Evolutionary conservation across 2,113 vertebrate genomes (phyloP), one percentile per base, ranked within the genome.

Genomic region (Bettongia penicillata): DNA sequence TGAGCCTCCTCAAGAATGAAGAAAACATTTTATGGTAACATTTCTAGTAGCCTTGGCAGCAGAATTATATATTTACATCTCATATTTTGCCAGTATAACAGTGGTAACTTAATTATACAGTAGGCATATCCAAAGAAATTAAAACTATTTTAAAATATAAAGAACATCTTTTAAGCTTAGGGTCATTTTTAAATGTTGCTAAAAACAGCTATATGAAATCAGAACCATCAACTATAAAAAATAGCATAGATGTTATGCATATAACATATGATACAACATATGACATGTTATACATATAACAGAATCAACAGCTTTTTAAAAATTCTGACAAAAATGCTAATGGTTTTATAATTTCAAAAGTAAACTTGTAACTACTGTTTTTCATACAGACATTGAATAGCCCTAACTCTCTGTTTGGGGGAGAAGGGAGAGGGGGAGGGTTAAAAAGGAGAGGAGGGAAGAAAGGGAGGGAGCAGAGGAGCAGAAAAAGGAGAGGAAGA

Each of bases 71-170:
- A 97, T 97, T 97, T 97, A 96, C 11, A 92, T 10, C 2, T 92
- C 95, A 92, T 43, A 96, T 0, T 25, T 98, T 95, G 49, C 11
- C 93, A 95, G 94, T 97, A 93, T 51, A 93, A 89, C 47, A 68
- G 31, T 37, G 68, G 95, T 96, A 96, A 95, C 50, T 97, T 97
- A 91, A 98, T 97, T 96, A 93, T 49, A 95, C 0, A 96, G 92
- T 89, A 96, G 49, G 91, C 28, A 92, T 14, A 96, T 90, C 90
- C 95, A 98, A 96, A 57, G 37, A 98, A 97, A 97, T 96, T 95
- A 90, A 91, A 96, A 51, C 91, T 96, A 95, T 97, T 98, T 98
- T 96, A 93, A 95, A 98, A 90, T 53, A 93, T 68, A 0, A 97
- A 96, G 53, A 96, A 91, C 53, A 94, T 95, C 48, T 97, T 97